phyloP scores from a whole-genome alignment of 2,888 invertebrate species.

The Aleiodes testaceus region DNA sequence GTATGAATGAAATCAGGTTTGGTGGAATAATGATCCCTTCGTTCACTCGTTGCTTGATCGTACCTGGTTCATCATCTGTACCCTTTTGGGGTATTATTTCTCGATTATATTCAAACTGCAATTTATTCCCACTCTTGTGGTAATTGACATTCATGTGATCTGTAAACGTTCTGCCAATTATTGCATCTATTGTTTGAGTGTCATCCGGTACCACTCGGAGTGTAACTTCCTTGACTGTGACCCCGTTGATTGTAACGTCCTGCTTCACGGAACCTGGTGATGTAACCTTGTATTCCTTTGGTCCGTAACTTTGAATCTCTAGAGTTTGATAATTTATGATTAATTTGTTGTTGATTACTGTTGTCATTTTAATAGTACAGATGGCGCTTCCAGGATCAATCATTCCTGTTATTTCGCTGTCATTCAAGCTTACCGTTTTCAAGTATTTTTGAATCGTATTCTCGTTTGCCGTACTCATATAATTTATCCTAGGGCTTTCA shows the following conservation, averaged over 20 bases:
- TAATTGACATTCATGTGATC: too few relatives aligned
- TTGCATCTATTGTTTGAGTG: neutral
- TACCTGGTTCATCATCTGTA: too few relatives aligned
- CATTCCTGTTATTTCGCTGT: constrained; percentile 10
- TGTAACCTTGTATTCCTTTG: neutral
- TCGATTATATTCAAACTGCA: too few relatives aligned
- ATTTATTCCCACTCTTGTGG: too few relatives aligned
- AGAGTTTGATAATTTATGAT: neutral
- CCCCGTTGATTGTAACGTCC: constrained; percentile 26
- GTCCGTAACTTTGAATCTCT: constrained; percentile 26
- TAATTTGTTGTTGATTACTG: neutral
- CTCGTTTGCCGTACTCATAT: neutral
- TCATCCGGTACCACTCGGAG: constrained; percentile 32
- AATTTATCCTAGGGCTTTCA: neutral
- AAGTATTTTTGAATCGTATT: constrained; percentile 33
- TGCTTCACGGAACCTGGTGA: constrained; percentile 29
- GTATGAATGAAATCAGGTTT: too few relatives aligned
- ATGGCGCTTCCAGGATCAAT: constrained; percentile 37
- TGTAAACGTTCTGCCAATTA: neutral
- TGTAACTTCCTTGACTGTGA: constrained; percentile 13
- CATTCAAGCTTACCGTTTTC: constrained; percentile 32
- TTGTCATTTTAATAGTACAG: constrained; percentile 34
- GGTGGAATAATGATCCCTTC: too few relatives aligned
- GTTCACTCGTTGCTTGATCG: too few relatives aligned
- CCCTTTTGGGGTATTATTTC: too few relatives aligned